Conservation (phyloP, 2,113 vertebrate genomes). For the Notothenia rossii region DNA sequence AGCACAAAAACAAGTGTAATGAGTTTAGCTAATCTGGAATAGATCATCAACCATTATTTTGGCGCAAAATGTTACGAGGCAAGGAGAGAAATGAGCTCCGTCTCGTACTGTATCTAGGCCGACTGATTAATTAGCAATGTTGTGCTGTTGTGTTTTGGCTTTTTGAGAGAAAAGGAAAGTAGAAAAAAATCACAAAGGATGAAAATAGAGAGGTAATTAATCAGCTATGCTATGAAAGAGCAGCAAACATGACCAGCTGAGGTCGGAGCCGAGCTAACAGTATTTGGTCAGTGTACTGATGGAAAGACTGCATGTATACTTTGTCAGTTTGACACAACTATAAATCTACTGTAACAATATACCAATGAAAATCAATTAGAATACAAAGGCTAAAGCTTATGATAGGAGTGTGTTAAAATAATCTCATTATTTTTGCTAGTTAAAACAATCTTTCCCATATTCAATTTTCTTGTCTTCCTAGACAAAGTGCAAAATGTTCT, state of each 20-base stretch:
- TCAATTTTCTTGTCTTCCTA: no score
- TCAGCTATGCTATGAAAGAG: constrained; percentile 69
- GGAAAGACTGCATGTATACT: constrained; percentile 24
- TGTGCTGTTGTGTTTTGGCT: constrained; percentile 75
- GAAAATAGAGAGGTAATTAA: constrained; percentile 83
- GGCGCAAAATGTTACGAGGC: constrained; percentile 42
- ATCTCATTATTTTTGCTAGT: no score
- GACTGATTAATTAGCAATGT: constrained; percentile 84
- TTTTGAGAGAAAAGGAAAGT: constrained; percentile 65
- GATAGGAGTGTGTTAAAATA: no score
- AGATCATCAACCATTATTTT: constrained; percentile 68
- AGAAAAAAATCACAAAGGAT: constrained; percentile 49
- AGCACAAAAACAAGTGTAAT: constrained; percentile 69
- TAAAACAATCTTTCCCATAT: no score
- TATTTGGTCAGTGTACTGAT: constrained; percentile 30
- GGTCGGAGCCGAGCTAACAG: constrained; percentile 38
- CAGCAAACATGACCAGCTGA: constrained; percentile 54
- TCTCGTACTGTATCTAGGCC: constrained; percentile 77
- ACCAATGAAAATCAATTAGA: no score
- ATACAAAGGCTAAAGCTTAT: no score
- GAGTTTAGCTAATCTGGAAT: constrained; percentile 63
- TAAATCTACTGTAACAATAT: no score
- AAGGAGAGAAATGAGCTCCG: constrained; percentile 51
- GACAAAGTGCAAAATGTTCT: no score
- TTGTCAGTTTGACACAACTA: constrained; percentile 8